Base-by-base conservation (phyloP, 2,113 vertebrate genomes). In the Oriolus oriolus region DNA sequence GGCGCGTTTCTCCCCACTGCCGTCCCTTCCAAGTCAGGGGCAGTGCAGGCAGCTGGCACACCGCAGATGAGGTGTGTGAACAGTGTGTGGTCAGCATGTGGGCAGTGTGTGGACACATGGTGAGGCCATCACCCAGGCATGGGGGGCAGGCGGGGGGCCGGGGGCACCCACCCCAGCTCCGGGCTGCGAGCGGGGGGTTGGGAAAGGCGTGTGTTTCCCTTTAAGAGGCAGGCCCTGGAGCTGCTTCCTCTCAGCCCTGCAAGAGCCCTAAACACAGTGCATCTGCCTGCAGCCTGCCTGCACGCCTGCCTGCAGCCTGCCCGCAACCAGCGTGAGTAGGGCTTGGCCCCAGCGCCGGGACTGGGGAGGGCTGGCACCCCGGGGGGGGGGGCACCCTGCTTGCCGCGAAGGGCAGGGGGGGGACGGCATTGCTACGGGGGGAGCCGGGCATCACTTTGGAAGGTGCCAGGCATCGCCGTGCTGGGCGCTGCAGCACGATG, bases 181-280 rank as follows among this genome's bases (percentile, higher is more conserved):
- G 35, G 77, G 30, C 87, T 60, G 86, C 4, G 50, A 93, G 81
- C 78, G 76, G 84, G 79, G 59, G 93, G 73, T 65, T 96, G 90
- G 96, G 92, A 97, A 96, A 96, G 95, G 89, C 75, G 93, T 85
- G 93, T 91, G 95, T 97, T 96, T 96, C 95, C 97, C 97, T 98
- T 98, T 98, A 97, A 98, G 98, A 97, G 98, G 97, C 96, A 92
- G 98, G 98, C 84, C 93, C 65, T 84, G 91, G 82, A 89, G 94
- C 91, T n/a, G 95, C 87, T 98, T 97, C 97, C 97, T 96, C 95
- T 97, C 84, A 82, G 95, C 87, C 75, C 16, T 93, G 96, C 49
- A 42, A 81, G 87, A 97, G 87, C 84, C 96, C 89, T 76, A 93
- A 95, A 96, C 94, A 95, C 94, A 97, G 92, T 91, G 81, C 95